These are phyloP conservation scores for Podarcis raffonei DNA, from an alignment of 2,113 vertebrate genomes.

Conservation along the genomic window DNA sequence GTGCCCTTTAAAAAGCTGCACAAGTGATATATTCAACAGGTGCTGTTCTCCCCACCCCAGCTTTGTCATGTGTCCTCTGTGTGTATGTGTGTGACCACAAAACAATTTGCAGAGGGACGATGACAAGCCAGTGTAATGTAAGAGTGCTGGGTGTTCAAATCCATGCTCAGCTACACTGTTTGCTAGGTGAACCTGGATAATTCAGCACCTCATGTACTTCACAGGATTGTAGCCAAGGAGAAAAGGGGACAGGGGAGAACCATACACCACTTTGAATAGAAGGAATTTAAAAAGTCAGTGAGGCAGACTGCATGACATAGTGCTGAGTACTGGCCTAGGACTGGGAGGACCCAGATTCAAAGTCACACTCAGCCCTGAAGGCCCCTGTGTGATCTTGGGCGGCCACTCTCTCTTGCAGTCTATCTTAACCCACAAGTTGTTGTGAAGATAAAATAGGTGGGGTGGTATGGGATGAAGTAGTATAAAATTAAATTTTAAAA, in stretches of 20 bases:
- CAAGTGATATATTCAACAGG: neutral
- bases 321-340: neutral
- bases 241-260: neutral
- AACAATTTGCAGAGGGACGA: no score
- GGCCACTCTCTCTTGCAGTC: neutral
- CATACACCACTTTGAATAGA: neutral
- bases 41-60: neutral
- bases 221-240: neutral
- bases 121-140: no score
- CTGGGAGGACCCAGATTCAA: neutral
- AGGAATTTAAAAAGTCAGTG: neutral
- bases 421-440: neutral
- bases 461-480: neutral
- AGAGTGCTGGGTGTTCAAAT: neutral
- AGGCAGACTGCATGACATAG: neutral
- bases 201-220: neutral
- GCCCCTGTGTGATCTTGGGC: neutral
- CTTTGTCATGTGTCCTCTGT: neutral
- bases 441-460: neutral
- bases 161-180: neutral
- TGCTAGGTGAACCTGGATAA: neutral
- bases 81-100: neutral
- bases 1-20: neutral
- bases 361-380: neutral
- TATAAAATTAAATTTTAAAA: neutral